Evolutionary conservation across 2,113 vertebrate species (phyloP).

Genomic region (Australoheros scitulus): DNA sequence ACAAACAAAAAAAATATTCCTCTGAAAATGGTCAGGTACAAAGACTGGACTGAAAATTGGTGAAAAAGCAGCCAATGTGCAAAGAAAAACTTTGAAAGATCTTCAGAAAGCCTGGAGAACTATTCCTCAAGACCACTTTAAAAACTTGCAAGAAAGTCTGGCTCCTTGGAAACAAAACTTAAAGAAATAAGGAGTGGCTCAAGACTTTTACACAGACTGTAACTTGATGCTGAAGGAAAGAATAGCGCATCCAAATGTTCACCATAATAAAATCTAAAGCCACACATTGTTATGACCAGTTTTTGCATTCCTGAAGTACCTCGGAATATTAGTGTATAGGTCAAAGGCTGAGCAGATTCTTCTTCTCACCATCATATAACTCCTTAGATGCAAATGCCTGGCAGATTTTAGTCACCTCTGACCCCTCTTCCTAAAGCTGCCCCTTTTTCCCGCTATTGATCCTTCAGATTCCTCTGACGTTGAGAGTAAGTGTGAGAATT

Average conservation of each 20-base stretch:
- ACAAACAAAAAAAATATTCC: background rate
- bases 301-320: background rate
- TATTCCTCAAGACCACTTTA: background rate
- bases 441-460: slow-evolving; percentile 67
- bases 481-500: slow-evolving; percentile 73
- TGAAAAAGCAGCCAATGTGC: background rate
- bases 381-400: slow-evolving; percentile 55
- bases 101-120: background rate
- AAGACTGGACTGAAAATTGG: too few species aligned
- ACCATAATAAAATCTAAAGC: background rate
- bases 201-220: background rate
- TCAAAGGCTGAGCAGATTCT: slow-evolving; percentile 45
- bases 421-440: slow-evolving; percentile 51
- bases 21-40: background rate
- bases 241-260: background rate
- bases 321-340: slow-evolving; percentile 28
- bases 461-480: slow-evolving; percentile 58
- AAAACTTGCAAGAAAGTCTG: background rate
- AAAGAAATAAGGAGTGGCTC: background rate
- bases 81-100: background rate
- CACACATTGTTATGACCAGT: slow-evolving; percentile 7
- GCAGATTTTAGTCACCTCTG: slow-evolving; percentile 73
- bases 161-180: background rate
- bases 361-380: slow-evolving; percentile 56
- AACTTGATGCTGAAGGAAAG: background rate